Evolutionary conservation across 2,797 vertebrate genomes (phyloP).

Genomic region (Anableps anableps): DNA sequence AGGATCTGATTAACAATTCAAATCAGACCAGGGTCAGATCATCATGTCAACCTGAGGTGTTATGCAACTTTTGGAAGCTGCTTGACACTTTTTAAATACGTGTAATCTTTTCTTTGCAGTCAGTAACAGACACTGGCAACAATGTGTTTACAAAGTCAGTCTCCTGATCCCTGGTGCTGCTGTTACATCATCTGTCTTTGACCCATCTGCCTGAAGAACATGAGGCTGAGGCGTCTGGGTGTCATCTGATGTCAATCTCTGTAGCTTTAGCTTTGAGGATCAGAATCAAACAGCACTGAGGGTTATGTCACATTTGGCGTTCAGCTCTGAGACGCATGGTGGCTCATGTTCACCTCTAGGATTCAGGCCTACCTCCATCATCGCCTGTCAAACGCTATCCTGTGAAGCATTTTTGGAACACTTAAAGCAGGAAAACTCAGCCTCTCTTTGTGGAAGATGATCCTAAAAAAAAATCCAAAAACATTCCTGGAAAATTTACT

Average conservation of each 20-base stretch:
- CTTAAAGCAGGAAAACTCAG: background rate
- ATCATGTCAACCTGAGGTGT: background rate
- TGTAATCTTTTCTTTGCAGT: background rate
- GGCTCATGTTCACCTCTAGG: background rate
- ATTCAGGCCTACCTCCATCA: background rate
- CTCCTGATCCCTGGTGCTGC: background rate
- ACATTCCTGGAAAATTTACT: background rate
- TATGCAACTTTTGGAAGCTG: background rate
- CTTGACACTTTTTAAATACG: background rate
- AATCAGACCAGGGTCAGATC: background rate
- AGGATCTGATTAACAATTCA: background rate
- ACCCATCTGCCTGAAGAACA: background rate
- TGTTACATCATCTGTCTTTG: background rate
- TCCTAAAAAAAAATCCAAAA: background rate
- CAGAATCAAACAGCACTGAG: background rate
- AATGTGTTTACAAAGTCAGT: background rate
- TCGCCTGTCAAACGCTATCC: background rate
- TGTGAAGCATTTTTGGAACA: background rate
- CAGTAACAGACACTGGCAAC: background rate
- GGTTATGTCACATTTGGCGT: slow-evolving; percentile 1
- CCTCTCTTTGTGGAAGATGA: background rate
- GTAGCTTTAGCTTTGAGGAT: slow-evolving; percentile 20
- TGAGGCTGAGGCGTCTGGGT: background rate
- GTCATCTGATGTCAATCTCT: slow-evolving; percentile 5
- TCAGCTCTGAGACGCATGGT: background rate